These are phyloP conservation scores for Beris morrisii DNA, from an alignment of 2,888 invertebrate species.

Conservation along the genomic window DNA sequence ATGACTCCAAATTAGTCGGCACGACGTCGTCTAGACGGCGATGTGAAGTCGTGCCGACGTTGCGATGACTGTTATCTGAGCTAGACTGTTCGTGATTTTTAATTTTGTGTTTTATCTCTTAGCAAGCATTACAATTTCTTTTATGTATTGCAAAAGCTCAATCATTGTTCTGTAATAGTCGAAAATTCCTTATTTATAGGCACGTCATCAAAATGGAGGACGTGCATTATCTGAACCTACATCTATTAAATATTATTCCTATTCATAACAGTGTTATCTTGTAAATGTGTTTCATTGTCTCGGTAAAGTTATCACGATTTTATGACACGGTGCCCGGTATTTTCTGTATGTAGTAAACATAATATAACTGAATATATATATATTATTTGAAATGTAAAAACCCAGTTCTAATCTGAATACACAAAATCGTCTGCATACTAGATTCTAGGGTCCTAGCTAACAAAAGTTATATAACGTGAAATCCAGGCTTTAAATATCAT, in stretches of 20 bases:
- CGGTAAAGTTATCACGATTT: slow-evolving; percentile 18
- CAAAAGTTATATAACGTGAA: slow-evolving; percentile 15
- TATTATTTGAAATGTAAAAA: slow-evolving; percentile 3
- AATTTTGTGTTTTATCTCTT: too few relatives aligned
- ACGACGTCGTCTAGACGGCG: too few relatives aligned
- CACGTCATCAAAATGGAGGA: slow-evolving; percentile 10
- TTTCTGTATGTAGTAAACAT: slow-evolving; percentile 21
- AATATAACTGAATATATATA: slow-evolving; percentile 10
- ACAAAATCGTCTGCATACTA: not conserved
- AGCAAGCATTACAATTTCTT: too few relatives aligned
- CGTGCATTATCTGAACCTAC: slow-evolving; percentile 13
- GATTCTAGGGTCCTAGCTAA: slow-evolving; percentile 1
- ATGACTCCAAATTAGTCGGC: too few relatives aligned
- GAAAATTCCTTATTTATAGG: too few relatives aligned
- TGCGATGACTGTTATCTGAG: too few relatives aligned
- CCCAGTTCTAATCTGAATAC: slow-evolving; percentile 26
- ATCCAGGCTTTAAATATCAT: slow-evolving; percentile 10
- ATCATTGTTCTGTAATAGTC: too few relatives aligned
- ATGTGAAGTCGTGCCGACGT: too few relatives aligned
- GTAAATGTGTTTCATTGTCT: slow-evolving; percentile 21
- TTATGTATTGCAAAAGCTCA: too few relatives aligned
- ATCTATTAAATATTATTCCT: slow-evolving; percentile 23
- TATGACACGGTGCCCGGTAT: slow-evolving; percentile 22
- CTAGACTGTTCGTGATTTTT: too few relatives aligned
- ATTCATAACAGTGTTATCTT: slow-evolving; percentile 23